These are phyloP conservation scores for Coremacera marginata DNA, from an alignment of 2,888 invertebrate genomes.

Conservation along the genomic window DNA sequence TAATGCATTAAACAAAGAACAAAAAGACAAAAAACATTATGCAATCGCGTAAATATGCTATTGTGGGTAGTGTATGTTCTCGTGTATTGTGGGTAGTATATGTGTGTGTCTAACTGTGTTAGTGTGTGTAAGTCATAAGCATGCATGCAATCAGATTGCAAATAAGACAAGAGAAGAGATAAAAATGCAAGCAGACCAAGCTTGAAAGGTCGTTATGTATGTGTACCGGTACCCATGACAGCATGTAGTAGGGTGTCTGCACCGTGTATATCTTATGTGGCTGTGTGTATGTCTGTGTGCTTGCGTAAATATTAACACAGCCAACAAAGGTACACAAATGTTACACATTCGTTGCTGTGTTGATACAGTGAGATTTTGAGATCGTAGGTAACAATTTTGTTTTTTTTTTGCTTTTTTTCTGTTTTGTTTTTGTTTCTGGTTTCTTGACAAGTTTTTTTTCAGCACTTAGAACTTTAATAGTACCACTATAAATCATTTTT, in stretches of 20 bases:
- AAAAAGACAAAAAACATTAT: conserved; percentile 2
- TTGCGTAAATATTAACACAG: not conserved
- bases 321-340: not conserved
- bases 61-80: not conserved
- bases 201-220: too few species aligned
- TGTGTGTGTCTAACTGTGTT: not conserved
- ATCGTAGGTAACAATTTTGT: too few species aligned
- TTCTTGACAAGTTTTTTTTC: not conserved
- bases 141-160: not conserved
- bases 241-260: too few species aligned
- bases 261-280: too few species aligned
- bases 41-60: not conserved
- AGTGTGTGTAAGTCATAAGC: not conserved
- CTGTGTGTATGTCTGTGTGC: not conserved
- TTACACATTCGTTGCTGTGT: too few species aligned
- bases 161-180: not conserved
- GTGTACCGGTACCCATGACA: too few species aligned
- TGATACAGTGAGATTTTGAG: too few species aligned
- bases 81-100: not conserved
- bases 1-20: not conserved
- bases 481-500: too few species aligned
- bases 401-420: not conserved
- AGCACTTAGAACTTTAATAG: too few species aligned
- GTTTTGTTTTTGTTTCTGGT: not conserved
- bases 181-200: not conserved